phyloP scores from a whole-genome alignment of 2,888 invertebrate species.

The Ligdia adustata region DNA sequence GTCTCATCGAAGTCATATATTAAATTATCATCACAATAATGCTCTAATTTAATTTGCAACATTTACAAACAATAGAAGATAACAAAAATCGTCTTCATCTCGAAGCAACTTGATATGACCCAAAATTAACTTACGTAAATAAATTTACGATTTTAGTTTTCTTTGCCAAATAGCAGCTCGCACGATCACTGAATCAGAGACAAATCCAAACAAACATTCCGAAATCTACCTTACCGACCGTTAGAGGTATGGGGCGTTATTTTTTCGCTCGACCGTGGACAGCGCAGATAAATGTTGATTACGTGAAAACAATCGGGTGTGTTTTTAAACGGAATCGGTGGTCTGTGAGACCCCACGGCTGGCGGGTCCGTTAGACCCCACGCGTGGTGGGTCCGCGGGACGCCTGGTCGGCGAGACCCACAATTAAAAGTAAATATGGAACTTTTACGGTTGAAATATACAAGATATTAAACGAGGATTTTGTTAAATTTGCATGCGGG shows the following conservation, averaged over 20 bases:
- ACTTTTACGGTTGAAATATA: constrained; percentile 1
- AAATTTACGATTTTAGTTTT: too few species aligned
- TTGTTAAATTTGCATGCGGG: background rate
- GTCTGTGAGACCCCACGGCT: constrained; percentile 10
- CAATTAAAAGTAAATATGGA: constrained; percentile 19
- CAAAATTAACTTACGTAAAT: too few species aligned
- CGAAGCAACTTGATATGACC: too few species aligned
- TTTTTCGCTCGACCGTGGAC: constrained; percentile 28
- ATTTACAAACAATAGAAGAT: too few species aligned
- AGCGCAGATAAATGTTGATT: constrained; percentile 34
- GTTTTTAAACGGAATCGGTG: constrained; percentile 30
- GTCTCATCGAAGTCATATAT: too few species aligned
- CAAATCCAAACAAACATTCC: constrained; percentile 1
- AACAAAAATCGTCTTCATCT: too few species aligned
- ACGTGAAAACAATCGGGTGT: constrained; percentile 30
- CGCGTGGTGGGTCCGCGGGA: background rate
- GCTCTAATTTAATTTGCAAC: too few species aligned
- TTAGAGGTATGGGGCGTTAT: constrained; percentile 15
- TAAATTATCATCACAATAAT: too few species aligned
- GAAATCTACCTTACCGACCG: constrained; percentile 13
- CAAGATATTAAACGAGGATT: too few species aligned
- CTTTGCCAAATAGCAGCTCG: too few species aligned
- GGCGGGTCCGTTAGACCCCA: constrained; percentile 10
- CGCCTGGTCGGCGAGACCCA: background rate
- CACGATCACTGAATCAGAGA: too few species aligned